phyloP scores from a whole-genome alignment of 2,888 invertebrate genomes.

The Carterocephalus palaemon region DNA sequence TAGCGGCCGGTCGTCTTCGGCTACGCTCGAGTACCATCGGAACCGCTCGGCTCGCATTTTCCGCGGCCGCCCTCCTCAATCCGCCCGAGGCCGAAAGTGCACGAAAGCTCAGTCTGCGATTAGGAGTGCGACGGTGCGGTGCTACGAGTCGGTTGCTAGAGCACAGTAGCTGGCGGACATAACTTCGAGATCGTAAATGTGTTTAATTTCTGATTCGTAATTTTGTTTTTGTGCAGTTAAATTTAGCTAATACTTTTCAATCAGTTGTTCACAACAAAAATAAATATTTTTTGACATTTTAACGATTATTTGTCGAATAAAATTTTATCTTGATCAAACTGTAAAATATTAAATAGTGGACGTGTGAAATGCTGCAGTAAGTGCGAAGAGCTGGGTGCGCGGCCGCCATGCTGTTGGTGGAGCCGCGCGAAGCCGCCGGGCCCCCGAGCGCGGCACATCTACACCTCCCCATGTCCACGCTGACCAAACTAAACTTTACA shows the following conservation, averaged over 20 bases:
- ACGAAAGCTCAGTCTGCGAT: constrained; percentile 71
- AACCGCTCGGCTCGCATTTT: constrained; percentile 47
- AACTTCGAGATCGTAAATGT: constrained; percentile 39
- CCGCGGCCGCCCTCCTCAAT: constrained; percentile 69
- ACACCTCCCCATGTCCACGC: constrained; percentile 68
- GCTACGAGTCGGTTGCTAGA: constrained; percentile 39
- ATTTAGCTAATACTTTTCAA: no score
- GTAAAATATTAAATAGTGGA: constrained; percentile 26
- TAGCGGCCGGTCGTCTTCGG: constrained; percentile 36
- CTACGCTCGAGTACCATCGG: constrained; percentile 43
- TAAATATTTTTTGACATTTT: no score
- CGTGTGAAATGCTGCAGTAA: constrained; percentile 54
- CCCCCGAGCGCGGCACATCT: constrained; percentile 69
- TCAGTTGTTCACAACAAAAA: no score
- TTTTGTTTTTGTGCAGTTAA: no score
- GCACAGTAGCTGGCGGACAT: constrained; percentile 24
- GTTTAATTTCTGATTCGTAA: constrained; percentile 30
- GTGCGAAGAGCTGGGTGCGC: constrained; percentile 59
- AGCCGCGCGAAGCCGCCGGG: constrained; percentile 87
- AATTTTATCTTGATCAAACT: no score
- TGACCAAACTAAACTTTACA: constrained; percentile 68
- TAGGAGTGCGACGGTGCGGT: constrained; percentile 58
- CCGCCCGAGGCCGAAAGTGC: constrained; percentile 51
- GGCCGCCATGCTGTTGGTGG: constrained; percentile 86
- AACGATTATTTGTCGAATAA: no score